Percentiles rank a stretch among this genome's conserved stretches.
phyloP scores from a whole-genome alignment of 2,113 vertebrate genomes.

The Sclerurus mexicanus region DNA sequence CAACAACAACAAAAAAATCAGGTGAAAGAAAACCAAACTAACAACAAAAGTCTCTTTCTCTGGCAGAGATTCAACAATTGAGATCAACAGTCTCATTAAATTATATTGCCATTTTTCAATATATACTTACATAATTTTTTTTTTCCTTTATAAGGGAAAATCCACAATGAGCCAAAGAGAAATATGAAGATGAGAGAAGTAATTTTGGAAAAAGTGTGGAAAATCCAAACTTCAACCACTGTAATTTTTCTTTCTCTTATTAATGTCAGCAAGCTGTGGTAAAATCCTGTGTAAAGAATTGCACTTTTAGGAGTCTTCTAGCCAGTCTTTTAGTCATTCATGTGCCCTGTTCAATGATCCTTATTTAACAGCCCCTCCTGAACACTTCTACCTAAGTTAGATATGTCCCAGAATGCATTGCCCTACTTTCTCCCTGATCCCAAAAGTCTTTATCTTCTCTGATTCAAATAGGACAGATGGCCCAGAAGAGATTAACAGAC shows the following conservation, averaged over 20 bases:
- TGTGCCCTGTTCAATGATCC: conserved; percentile 1
- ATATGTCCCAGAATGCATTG: conserved; percentile 18
- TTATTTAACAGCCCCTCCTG: neutral
- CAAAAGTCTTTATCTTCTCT: conserved; percentile 5
- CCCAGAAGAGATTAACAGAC: conserved; percentile 48
- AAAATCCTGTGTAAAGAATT: neutral
- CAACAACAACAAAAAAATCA: neutral
- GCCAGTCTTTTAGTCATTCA: neutral
- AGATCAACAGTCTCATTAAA: neutral
- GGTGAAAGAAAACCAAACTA: rapidly evolving
- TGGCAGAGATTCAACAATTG: neutral
- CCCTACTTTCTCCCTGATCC: neutral
- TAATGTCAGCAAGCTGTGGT: neutral
- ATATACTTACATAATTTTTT: neutral
- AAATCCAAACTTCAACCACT: neutral
- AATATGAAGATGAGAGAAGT: neutral
- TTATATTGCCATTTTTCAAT: neutral
- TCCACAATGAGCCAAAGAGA: rapidly evolving
- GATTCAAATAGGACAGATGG: conserved; percentile 38
- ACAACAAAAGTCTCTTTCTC: neutral
- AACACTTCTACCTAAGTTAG: neutral
- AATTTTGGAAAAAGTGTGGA: neutral
- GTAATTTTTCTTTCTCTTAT: neutral
- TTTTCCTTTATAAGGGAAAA: neutral
- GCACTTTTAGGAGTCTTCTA: neutral